These are phyloP conservation scores for Nasonia longicornis DNA, from an alignment of 1,140 invertebrate genomes.

Conservation along the genomic window DNA sequence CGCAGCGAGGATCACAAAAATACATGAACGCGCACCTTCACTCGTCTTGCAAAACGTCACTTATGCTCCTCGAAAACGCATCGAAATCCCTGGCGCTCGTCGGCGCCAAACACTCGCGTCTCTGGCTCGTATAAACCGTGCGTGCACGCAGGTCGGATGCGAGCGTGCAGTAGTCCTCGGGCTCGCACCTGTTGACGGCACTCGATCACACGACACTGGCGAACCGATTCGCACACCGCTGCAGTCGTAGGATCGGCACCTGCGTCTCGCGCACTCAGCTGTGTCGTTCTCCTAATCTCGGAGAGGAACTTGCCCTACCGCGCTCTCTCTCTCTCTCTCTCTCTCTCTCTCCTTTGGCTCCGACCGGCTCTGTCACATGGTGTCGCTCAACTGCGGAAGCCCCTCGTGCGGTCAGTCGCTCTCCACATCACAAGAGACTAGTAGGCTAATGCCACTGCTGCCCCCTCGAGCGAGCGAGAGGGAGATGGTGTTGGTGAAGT, in stretches of 20 bases:
- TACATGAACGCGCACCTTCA: not conserved
- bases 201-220: conserved; percentile 1
- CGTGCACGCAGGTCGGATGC: not conserved
- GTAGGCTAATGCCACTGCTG: not conserved
- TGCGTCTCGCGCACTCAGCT: not conserved
- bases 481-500: conserved; percentile 8
- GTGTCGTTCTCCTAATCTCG: not conserved
- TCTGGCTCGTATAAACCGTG: not conserved
- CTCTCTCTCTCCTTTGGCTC: not conserved
- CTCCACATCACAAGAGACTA: not conserved
- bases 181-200: not conserved
- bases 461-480: conserved; percentile 13
- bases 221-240: not conserved
- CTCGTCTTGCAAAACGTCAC: conserved; percentile 19
- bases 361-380: conserved; percentile 41
- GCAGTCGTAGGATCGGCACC: not conserved
- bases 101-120: not conserved
- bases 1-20: not conserved
- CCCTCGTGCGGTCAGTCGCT: conserved; percentile 22
- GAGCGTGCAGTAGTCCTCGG: not conserved
- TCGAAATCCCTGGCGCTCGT: conserved; percentile 15
- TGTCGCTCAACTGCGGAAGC: conserved; percentile 31
- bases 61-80: conserved; percentile 13
- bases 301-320: conserved; percentile 1
- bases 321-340: conserved; percentile 36